Base-by-base conservation (phyloP, 2,113 vertebrate genomes). In the Tragelaphus imberbis region DNA sequence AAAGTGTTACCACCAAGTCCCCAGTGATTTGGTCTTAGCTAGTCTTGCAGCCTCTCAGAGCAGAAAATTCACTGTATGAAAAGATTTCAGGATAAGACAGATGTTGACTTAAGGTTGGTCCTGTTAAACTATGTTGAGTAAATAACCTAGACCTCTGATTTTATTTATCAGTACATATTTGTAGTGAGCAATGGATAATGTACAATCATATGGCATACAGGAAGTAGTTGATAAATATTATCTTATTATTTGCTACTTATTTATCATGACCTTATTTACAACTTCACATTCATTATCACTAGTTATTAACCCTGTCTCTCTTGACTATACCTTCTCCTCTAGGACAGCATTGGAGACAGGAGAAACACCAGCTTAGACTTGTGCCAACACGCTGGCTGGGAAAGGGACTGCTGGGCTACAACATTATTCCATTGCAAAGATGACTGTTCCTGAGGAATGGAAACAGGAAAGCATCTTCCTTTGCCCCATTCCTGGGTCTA, bases 341-440 rank as follows among this genome's bases (percentile, higher is more conserved):
- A 28, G 27, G 13, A 44, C 53, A 79, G 12, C 7, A n/a, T 0
- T 75, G 19, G 6, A 91, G 27, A 44, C 44, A 44, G 65, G 99
- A 99, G 88, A 99, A 97, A 84, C 98, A 99, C 79, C 99, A 99
- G 12, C 96, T 99, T 94, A 99, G 99, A 30, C 98, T 99, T 82
- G 99, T 99, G 23, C 99, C 99, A 0, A 99, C 99, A 96, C 98
- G 99, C 88, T 99, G 99, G 99, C 98, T 99, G 0, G 99, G 99
- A 92, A 99, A 99, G 98, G 99, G 99, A 53, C 98, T 99, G 82
- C 98, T 99, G 91, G 99, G 99, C 81, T 99, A 99, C 97, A 99
- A 99, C 86, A 99, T 99, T 77, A 44, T 99, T 82, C 99, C 99
- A 90, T 97, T 99, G 94, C 98, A 99, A 47, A 99, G 99, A 98